These are phyloP conservation scores for Tachyglossus aculeatus DNA, from an alignment of 2,797 vertebrate genomes.

Conservation along the genomic window DNA sequence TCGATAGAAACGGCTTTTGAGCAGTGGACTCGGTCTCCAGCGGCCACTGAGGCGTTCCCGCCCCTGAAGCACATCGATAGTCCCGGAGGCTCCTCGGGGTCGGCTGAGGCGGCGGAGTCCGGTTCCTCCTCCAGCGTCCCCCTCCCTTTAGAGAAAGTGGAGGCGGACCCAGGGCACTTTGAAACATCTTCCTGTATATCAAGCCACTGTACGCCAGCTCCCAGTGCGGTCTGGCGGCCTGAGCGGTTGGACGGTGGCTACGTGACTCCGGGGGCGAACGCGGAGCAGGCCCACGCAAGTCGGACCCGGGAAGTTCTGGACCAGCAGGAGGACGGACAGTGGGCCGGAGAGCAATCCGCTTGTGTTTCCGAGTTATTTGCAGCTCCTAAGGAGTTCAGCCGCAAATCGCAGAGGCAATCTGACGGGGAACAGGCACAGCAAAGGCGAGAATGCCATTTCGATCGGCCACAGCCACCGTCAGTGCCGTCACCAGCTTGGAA, in stretches of 20 bases:
- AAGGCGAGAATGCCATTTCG: slow-evolving; percentile 44
- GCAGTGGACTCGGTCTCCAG: slow-evolving; percentile 60
- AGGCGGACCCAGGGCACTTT: slow-evolving; percentile 43
- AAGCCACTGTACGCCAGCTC: slow-evolving; percentile 35
- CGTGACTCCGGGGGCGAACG: slow-evolving; percentile 25
- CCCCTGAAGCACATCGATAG: slow-evolving; percentile 2
- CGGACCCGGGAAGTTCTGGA: slow-evolving; percentile 26
- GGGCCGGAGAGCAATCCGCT: slow-evolving; percentile 23
- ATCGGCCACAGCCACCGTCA: slow-evolving; percentile 43
- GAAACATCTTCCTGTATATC: slow-evolving; percentile 37
- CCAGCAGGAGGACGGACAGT: background rate
- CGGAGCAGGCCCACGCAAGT: slow-evolving; percentile 34
- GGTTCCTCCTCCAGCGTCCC: slow-evolving; percentile 40
- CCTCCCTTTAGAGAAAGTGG: slow-evolving; percentile 43
- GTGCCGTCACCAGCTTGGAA: slow-evolving; percentile 77
- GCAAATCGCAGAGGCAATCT: slow-evolving; percentile 44
- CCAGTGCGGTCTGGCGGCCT: slow-evolving; percentile 38
- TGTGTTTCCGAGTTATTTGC: slow-evolving; percentile 24
- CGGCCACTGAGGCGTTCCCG: slow-evolving; percentile 3
- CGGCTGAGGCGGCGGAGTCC: slow-evolving; percentile 68
- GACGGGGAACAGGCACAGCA: slow-evolving; percentile 45
- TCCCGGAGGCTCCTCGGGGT: slow-evolving; percentile 36
- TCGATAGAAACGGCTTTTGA: slow-evolving; percentile 84
- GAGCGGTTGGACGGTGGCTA: background rate
- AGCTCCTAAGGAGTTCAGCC: slow-evolving; percentile 50